A percentile compares a stretch with the other conserved stretches of the same genome.
Evolutionary conservation across 2,797 vertebrate genomes (phyloP).

Genomic region (Sparus aurata): DNA sequence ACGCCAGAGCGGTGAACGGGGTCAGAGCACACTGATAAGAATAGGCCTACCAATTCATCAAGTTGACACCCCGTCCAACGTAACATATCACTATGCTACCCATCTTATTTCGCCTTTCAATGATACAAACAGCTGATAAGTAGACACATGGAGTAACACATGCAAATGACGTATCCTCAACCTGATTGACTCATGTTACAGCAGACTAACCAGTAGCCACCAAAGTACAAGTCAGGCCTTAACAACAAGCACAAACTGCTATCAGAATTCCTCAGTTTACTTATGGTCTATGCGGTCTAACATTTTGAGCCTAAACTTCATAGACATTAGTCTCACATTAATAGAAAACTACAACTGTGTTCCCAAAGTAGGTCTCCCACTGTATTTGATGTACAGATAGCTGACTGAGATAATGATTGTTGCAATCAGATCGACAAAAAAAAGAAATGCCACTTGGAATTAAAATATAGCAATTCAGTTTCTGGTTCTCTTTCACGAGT

Average conservation of each 20-base stretch:
- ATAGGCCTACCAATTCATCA: slow-evolving; percentile 20
- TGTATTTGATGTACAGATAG: background rate
- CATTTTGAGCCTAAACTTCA: background rate
- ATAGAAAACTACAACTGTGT: slow-evolving; percentile 9
- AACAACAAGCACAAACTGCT: background rate
- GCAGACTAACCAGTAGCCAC: background rate
- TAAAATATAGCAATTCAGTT: no score
- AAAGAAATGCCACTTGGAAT: no score
- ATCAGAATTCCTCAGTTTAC: background rate
- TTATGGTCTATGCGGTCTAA: background rate
- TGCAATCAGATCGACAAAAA: background rate
- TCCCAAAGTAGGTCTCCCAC: background rate
- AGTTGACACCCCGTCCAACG: background rate
- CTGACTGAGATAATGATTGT: background rate
- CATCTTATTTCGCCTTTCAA: background rate
- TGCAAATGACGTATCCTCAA: background rate
- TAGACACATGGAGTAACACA: background rate
- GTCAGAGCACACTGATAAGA: slow-evolving; percentile 34
- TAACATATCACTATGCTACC: background rate
- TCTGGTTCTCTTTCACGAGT: no score
- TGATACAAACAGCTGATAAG: background rate
- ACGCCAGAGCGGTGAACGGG: slow-evolving; percentile 13
- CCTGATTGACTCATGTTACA: background rate
- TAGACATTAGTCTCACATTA: slow-evolving; percentile 25
- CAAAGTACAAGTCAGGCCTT: background rate